Evolutionary conservation across 2,797 vertebrate species (phyloP), one percentile per base, ranked within the genome.

Genomic region (Leptatherina wallacei): DNA sequence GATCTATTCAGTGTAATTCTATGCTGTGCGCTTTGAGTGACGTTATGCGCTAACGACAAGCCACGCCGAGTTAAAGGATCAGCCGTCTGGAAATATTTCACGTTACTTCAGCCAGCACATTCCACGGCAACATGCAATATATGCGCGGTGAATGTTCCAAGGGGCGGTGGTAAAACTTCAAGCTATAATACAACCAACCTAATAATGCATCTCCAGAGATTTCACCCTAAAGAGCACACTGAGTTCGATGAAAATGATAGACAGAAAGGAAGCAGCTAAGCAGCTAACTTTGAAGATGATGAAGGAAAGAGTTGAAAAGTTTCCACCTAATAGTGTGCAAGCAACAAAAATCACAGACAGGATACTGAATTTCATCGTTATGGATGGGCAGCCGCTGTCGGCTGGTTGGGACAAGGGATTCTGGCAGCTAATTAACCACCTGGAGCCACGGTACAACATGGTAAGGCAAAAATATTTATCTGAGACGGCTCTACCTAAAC

Each of bases 251-350:
- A 60, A 27, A 12, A 27, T 5, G 16, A 7, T 24, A 0, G 38
- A 14, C n/a, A 27, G 18, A 60, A 9, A 60, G 20, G 58, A 60
- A 7, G 35, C 6, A 7, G 35, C 6, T 4, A 60, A 27, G 22
- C 58, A 60, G 58, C 58, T 38, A 40, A 60, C 58, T 40, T 60
- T 40, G 13, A 44, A 29, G 24, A 24, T 29, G 24, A 29, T 42
- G 8, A 61, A 42, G 59, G 59, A 61, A 61, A 42, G 38, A 61
- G 22, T 22, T 40, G 22, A 42, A 27, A 42, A 18, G 7, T 27
- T 61, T 18, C 24, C 27, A 29, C 38, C 8, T 11, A 61, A 61
- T 11, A 30, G 22, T 30, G 24, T 61, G 38, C 38, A 61, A 16
- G 24, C 36, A 61, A 44, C 24, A 44, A 30, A 44, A 61, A 61